phyloP scores from a whole-genome alignment of 2,797 vertebrate genomes.

The Zalophus californianus region DNA sequence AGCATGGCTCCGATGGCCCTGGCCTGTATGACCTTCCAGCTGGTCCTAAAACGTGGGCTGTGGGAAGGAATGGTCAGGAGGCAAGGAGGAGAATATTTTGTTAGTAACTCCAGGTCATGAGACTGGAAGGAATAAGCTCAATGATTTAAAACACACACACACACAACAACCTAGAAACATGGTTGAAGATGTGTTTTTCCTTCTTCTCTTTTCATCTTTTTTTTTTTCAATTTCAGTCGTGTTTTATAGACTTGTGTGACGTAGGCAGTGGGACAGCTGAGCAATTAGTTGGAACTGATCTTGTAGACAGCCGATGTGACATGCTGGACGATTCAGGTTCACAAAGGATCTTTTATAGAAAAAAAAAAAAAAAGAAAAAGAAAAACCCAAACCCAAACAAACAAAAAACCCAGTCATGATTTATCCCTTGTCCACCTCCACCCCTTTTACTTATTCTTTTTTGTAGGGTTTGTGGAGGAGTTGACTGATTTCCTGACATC shows the following conservation, averaged over 20 bases:
- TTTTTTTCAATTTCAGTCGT: neutral
- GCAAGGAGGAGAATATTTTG: neutral
- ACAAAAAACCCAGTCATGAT: neutral
- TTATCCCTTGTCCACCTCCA: neutral
- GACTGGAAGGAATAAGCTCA: neutral
- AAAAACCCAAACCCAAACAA: neutral
- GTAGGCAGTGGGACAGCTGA: neutral
- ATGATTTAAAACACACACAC: neutral
- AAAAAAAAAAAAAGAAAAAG: neutral
- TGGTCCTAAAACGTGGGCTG: neutral
- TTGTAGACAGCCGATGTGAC: neutral
- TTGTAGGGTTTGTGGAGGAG: neutral
- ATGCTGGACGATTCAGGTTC: constrained; percentile 42
- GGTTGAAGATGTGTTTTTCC: neutral
- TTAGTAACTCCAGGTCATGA: neutral
- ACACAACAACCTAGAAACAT: neutral
- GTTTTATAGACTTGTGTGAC: constrained; percentile 6
- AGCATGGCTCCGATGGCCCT: neutral
- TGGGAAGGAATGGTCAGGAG: neutral
- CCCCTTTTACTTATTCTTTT: neutral
- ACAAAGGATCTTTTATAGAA: constrained; percentile 35
- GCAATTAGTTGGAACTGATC: constrained; percentile 10
- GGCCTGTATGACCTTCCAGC: neutral
- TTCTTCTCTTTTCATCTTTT: neutral
- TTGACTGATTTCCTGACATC: constrained; percentile 27